Evolutionary conservation across 2,888 invertebrate species (phyloP), one percentile per base, ranked within the genome.

Genomic region (Diarsia rubi): DNA sequence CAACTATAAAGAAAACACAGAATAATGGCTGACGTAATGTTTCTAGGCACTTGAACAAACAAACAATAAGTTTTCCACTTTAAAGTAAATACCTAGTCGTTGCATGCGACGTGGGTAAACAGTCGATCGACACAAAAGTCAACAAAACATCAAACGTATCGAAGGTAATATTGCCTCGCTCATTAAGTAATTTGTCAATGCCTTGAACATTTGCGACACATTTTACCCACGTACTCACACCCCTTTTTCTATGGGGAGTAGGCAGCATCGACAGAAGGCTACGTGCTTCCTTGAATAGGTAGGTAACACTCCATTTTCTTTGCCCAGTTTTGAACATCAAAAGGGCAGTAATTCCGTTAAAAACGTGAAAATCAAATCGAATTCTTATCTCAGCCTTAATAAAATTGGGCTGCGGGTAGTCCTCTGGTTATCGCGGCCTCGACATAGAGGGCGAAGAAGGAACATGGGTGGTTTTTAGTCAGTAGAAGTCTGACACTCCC

Each of bases 31-130:
- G 14, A 59, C 21, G 21, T 47, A 57, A 57, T 54, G 19, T 59
- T 71, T 62, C 52, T 42, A 27, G 44, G 44, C 49, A 77, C 45
- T 37, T 65, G 59, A 60, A 44, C 52, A 60, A 60, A 44, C 60
- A 60, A 78, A 65, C 12, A 54, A n/a, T 60, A 52, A 9, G 2
- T 24, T 68, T 49, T 37, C 14, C 8, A 8, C 6, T 52, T n/a
- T 3, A 65, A 60, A 52, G 49, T 11, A 78, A 60, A 52, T 66
- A 37, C 31, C 31, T 31, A 54, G 21, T 42, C 79, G 54, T 70
- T 31, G 37, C 24, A 52, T 77, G 78, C 52, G 47, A 63, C 63
- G 27, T 54, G n/a, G 60, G 54, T 52, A 75, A 66, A 75, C 19
- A 3, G 44, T 45, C 37, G 21, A 68, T 52, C 12, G 44, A 68